Evolutionary conservation across 2,888 invertebrate species (phyloP).

Genomic region (Hoplodrina blanda): DNA sequence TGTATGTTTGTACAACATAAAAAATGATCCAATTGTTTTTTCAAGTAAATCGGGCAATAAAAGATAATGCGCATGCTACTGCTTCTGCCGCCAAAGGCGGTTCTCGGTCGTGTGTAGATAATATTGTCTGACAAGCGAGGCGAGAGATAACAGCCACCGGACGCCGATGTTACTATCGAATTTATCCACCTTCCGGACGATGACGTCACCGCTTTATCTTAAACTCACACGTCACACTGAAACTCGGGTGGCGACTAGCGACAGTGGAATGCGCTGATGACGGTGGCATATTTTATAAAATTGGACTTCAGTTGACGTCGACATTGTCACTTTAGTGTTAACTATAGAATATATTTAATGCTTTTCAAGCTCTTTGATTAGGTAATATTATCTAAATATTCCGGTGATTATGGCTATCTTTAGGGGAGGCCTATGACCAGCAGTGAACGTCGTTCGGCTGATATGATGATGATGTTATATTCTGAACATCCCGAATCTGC

Average conservation of each 20-base stretch:
- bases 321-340: conserved; percentile 8
- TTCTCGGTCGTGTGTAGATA: conserved; percentile 49
- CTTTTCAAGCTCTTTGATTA: background rate
- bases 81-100: conserved; percentile 44
- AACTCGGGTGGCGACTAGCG: conserved; percentile 50
- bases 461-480: too few species aligned
- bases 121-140: conserved; percentile 60
- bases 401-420: too few species aligned
- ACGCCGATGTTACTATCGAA: conserved; percentile 55
- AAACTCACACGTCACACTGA: conserved; percentile 53
- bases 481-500: background rate
- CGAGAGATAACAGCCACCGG: conserved; percentile 58
- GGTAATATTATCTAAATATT: background rate
- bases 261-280: conserved; percentile 48
- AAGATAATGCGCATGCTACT: conserved; percentile 42
- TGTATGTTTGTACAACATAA: conserved; percentile 28
- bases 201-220: conserved; percentile 62
- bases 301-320: conserved; percentile 19
- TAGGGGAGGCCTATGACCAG: too few species aligned
- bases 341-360: background rate
- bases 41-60: conserved; percentile 48
- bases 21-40: conserved; percentile 50
- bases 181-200: conserved; percentile 55
- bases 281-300: conserved; percentile 19
- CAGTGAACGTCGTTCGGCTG: too few species aligned